Conservation (phyloP, 2,113 vertebrate genomes). For the Anthoscopus minutus region DNA sequence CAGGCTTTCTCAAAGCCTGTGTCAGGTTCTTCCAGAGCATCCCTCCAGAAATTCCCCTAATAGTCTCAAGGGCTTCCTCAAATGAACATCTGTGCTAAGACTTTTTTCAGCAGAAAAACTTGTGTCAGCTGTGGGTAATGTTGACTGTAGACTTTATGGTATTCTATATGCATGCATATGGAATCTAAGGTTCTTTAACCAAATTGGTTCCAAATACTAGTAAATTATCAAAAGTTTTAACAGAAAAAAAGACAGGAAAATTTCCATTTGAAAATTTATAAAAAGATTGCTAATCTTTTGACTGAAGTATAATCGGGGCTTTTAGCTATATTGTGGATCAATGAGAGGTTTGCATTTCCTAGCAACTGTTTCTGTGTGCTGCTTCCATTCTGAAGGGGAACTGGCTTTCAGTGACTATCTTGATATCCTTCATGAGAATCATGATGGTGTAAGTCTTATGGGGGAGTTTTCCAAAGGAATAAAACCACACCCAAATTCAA, state of each 20-base stretch:
- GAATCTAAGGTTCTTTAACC: background rate
- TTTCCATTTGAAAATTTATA: background rate
- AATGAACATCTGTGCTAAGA: background rate
- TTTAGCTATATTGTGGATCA: background rate
- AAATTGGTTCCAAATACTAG: background rate
- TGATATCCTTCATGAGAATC: background rate
- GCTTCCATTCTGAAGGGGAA: background rate
- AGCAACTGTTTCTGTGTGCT: background rate
- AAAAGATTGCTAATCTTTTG: background rate
- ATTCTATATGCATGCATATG: background rate
- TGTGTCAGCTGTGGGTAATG: background rate
- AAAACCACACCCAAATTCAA: background rate
- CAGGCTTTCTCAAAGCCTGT: too few species aligned
- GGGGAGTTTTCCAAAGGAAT: background rate
- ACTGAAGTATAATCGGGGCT: background rate
- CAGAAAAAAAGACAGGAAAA: background rate
- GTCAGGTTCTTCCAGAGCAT: too few species aligned
- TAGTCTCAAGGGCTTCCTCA: too few species aligned
- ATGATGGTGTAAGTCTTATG: background rate
- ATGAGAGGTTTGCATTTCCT: background rate
- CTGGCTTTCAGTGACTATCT: background rate
- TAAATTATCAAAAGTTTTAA: background rate
- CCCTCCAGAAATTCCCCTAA: too few species aligned
- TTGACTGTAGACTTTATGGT: background rate
- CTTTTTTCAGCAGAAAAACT: background rate